Base-by-base conservation (phyloP, 1,140 invertebrate species). In the Zaprionus tsacasi region DNA sequence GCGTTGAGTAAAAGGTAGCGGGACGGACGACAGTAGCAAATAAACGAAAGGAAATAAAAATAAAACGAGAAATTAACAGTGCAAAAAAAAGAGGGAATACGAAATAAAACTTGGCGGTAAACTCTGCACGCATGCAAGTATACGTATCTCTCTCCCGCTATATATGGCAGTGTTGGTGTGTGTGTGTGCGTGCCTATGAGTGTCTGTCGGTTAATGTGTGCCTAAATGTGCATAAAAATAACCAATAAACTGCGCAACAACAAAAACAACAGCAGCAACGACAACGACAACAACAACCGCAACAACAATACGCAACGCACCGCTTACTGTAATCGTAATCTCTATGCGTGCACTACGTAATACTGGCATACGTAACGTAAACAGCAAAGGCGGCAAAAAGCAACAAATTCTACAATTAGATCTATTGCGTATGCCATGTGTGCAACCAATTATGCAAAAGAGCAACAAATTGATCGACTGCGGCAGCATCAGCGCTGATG, bases 371-470 rank as follows among this genome's bases (percentile, higher is more conserved):
- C 82, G 82, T 86, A 86, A 82, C 80, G 80, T 79, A 78, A 82
- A 36, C 66, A 70, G 45, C 68, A 48, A 70, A 71, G 76, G 76
- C 78, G 76, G 71, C 78, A 78, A 78, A 79, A 63, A 38, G 12
- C 35, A 21, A 58, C 35, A 56, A 27, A 60, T 55, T 45, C 43
- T 48, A 43, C 66, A 80, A 76, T 64, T 58, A 59, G 56, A 72
- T 68, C 52, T 82, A 82, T 74, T 78, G 63, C 73, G 56, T 70
- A 63, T 59, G 73, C 78, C 57, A 73, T 70, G 60, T 78, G 72
- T 66, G 68, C 67, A 71, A 75, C 35, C 55, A 81, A 91, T 91
- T 87, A 90, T 91, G 83, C 83, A 87, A 87, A 87, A 79, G 70
- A 85, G 63, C 81, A 85, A 79, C 80, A 82, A 82, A 76, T 82